Conservation (phyloP, 2,888 invertebrate genomes). For the Amiota mariae region DNA sequence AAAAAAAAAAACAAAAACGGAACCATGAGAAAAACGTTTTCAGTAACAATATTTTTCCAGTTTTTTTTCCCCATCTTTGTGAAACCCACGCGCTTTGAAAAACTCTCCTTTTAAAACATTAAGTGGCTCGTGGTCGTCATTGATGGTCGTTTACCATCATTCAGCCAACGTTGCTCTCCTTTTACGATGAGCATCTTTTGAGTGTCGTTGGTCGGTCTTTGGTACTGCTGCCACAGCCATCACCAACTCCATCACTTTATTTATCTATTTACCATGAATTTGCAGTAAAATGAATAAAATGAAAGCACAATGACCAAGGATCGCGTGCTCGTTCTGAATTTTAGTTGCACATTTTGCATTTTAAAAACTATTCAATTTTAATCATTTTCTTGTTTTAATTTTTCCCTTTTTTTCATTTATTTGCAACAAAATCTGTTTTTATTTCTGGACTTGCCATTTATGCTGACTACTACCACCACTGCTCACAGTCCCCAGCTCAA, state of each 20-base stretch:
- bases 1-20: not conserved
- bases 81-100: not conserved
- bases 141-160: conserved; percentile 27
- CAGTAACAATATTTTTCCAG: conserved; percentile 32
- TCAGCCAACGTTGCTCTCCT: not conserved
- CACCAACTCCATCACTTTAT: too few relatives aligned
- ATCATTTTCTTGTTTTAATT: not conserved
- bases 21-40: not conserved
- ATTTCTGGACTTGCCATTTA: not conserved
- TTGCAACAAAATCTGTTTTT: conserved; percentile 41
- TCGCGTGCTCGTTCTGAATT: conserved; percentile 36
- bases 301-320: conserved; percentile 33
- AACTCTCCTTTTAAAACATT: not conserved
- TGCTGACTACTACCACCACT: not conserved
- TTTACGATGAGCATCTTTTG: not conserved
- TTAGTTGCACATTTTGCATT: conserved; percentile 38
- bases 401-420: not conserved
- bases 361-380: conserved; percentile 34
- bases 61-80: conserved; percentile 29
- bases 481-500: not conserved
- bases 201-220: not conserved
- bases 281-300: conserved; percentile 54
- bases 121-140: conserved; percentile 38
- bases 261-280: conserved; percentile 43
- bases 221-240: too few relatives aligned